Base-by-base conservation (phyloP, 2,797 vertebrate genomes). In the Alca torda region DNA sequence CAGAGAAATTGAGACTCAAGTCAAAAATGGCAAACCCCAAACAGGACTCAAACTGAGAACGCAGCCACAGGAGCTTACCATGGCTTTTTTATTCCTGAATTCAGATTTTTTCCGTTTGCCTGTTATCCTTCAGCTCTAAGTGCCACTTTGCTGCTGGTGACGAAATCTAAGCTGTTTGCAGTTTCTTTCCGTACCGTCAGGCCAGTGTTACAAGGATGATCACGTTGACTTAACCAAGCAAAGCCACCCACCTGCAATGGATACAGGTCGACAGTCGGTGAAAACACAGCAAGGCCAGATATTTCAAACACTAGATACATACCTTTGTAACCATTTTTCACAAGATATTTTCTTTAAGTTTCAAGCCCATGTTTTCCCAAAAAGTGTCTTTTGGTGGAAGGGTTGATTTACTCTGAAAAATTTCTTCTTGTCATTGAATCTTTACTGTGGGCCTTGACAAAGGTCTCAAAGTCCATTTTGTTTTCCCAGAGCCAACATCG, bases 221-320 rank as follows among this genome's bases (percentile, higher is more conserved):
- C 68, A 76, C 1, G 1, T 37, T 72, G 45, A 90, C 72, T 95
- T 80, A 87, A 67, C 56, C 74, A 87, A 78, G 80, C 68, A 89
- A 89, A 93, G 72, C 54, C 93, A 64, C 43, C 70, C 61, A 56
- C 54, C 81, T 93, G 89, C 64, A 70, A 54, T 80, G 82, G 57
- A 94, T 84, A 33, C 6, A 72, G 67, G 25, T 51, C 31, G 30
- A 83, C 48, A 84, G 78, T 0, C 76, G 69, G 57, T 53, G 69
- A 84, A 95, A 96, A 39, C 68, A 60, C 51, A 93, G 65, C 78
- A 46, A 79, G 23, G 30, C 15, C 56, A 81, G 50, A 13, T 60
- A 65, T 57, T 85, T 91, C 74, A 63, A 73, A 79, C 18, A 64
- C 13, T 54, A 48, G 19, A 20, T 53, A 51, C 0, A 4, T 48